These are phyloP conservation scores for Diplodus puntazzo DNA, from an alignment of 2,797 vertebrate genomes.

Conservation along the genomic window DNA sequence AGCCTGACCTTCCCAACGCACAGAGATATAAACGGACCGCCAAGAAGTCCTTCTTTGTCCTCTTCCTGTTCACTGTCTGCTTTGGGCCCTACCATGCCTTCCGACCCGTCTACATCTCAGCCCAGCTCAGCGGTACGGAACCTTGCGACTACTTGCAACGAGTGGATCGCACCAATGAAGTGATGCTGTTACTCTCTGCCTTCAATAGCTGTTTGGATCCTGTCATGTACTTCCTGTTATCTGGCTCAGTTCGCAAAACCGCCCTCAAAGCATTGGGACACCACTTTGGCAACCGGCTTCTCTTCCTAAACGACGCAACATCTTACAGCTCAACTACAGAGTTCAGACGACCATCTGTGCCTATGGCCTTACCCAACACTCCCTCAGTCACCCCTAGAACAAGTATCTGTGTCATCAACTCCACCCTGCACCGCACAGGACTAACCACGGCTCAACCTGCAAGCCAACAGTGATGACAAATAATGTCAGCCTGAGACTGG, in stretches of 20 bases:
- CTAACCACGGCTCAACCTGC: not conserved
- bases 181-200: constrained; percentile 91
- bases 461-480: constrained; percentile 26
- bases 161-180: constrained; percentile 90
- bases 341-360: constrained; percentile 39
- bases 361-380: not conserved
- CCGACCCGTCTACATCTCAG: constrained; percentile 90
- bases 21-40: constrained; percentile 88
- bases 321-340: constrained; percentile 73
- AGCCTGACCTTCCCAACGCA: constrained; percentile 91
- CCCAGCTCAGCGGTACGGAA: constrained; percentile 81
- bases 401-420: constrained; percentile 59
- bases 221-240: constrained; percentile 96
- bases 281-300: constrained; percentile 32
- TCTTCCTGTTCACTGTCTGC: constrained; percentile 93
- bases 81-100: constrained; percentile 94
- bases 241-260: constrained; percentile 90
- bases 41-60: constrained; percentile 94
- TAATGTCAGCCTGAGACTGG: not conserved
- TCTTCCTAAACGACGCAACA: constrained; percentile 26
- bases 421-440: constrained; percentile 26
- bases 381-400: constrained; percentile 48
- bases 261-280: constrained; percentile 72
- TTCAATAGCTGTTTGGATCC: constrained; percentile 97
- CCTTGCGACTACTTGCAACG: constrained; percentile 82